phyloP scores from a whole-genome alignment of 2,888 invertebrate species.

The Latrodectus hesperus region DNA sequence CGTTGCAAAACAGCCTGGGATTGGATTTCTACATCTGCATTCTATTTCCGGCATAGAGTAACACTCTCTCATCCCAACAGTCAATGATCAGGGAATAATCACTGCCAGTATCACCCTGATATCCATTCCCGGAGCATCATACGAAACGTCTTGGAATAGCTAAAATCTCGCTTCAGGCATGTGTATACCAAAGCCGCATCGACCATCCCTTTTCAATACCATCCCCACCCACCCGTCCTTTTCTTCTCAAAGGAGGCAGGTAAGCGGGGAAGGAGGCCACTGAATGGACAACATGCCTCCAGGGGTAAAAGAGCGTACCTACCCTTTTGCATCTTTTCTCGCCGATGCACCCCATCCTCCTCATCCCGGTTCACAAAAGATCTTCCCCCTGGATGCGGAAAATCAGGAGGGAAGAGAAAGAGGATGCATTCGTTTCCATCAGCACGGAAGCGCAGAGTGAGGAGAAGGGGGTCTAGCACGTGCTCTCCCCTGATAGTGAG shows the following conservation, averaged over 20 bases:
- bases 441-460: background rate
- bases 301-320: background rate
- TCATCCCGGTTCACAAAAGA: conserved; percentile 18
- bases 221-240: background rate
- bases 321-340: conserved; percentile 18
- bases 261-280: background rate
- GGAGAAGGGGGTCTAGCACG: background rate
- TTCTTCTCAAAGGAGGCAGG: background rate
- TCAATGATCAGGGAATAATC: conserved; percentile 1
- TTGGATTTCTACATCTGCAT: background rate
- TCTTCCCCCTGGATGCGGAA: background rate
- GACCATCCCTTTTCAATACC: background rate
- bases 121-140: background rate
- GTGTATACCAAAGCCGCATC: background rate
- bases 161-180: background rate
- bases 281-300: conserved; percentile 26
- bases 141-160: background rate
- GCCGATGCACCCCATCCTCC: conserved; percentile 7
- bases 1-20: background rate
- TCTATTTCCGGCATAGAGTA: background rate
- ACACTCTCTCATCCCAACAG: background rate
- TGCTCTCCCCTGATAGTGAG: conserved; percentile 11
- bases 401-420: conserved; percentile 5
- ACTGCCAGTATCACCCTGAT: background rate
- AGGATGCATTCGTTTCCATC: conserved; percentile 27